Conservation (phyloP, 2,888 invertebrate species). For the Griposia aprilina region DNA sequence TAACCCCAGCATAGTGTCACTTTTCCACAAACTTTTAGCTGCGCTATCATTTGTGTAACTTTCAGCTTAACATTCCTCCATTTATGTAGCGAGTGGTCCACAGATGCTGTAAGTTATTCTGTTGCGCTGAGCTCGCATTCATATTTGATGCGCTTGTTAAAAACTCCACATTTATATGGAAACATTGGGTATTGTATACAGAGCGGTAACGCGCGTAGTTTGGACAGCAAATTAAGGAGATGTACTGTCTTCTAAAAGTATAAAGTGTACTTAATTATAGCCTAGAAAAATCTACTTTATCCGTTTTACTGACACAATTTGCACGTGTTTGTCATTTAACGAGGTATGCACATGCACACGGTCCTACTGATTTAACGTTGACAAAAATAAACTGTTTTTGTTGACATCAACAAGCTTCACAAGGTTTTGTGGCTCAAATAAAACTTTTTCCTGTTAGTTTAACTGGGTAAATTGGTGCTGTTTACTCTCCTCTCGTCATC, state of each 20-base stretch:
- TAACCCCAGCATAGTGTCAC: conserved; percentile 1
- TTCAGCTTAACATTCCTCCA: conserved; percentile 27
- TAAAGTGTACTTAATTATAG: neutral
- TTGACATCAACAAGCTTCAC: neutral
- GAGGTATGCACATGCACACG: neutral
- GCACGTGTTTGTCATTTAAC: too few relatives aligned
- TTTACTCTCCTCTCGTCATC: too few relatives aligned
- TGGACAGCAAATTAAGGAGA: too few relatives aligned
- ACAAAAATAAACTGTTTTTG: neutral
- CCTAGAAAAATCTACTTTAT: neutral
- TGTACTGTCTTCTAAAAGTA: neutral
- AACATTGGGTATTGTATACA: conserved; percentile 27
- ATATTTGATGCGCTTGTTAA: conserved; percentile 67
- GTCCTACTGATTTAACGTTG: too few relatives aligned
- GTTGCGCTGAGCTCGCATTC: conserved; percentile 52
- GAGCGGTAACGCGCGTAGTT: neutral
- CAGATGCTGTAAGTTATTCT: conserved; percentile 49
- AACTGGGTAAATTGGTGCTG: neutral
- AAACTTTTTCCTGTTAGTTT: neutral
- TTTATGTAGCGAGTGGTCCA: conserved; percentile 44
- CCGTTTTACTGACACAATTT: neutral
- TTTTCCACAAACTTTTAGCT: conserved; percentile 6
- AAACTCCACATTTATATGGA: conserved; percentile 54
- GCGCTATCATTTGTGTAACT: conserved; percentile 30
- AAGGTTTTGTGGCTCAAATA: neutral